Percentiles rank a stretch among this genome's conserved stretches.
These are phyloP conservation scores for Diploptera punctata DNA, from an alignment of 2,888 invertebrate genomes.

Conservation along the genomic window DNA sequence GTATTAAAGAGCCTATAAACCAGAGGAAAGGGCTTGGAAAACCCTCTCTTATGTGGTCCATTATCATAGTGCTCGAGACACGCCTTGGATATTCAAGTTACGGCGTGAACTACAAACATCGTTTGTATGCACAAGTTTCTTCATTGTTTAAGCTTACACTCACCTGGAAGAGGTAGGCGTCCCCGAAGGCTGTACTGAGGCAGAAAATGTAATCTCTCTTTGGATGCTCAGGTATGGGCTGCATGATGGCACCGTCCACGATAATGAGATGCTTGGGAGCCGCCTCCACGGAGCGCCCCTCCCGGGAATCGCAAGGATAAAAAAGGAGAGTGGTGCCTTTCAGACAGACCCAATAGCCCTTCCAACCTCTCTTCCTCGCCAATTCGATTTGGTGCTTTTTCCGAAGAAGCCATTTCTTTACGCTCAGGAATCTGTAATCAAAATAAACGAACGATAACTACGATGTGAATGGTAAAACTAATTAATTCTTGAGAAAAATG, in stretches of 20 bases:
- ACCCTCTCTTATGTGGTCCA: no score
- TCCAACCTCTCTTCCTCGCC: conserved; percentile 96
- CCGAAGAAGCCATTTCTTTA: conserved; percentile 96
- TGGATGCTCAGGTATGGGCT: conserved; percentile 98
- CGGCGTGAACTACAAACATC: no score
- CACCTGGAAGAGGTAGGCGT: conserved; percentile 96
- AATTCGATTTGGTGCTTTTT: conserved; percentile 97
- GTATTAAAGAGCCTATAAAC: no score
- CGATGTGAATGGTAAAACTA: no score
- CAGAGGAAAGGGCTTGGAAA: no score
- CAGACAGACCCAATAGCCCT: conserved; percentile 98
- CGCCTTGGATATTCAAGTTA: no score
- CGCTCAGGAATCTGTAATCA: conserved; percentile 85
- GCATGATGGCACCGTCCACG: conserved; percentile 96
- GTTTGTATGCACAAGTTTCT: no score
- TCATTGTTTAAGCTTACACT: no score
- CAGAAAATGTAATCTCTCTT: conserved; percentile 98
- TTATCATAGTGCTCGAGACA: no score
- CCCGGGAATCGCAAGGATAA: conserved; percentile 93
- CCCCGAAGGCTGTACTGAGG: conserved; percentile 96
- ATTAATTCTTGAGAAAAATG: conserved; percentile 45
- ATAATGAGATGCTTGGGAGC: conserved; percentile 95
- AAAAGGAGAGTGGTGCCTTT: conserved; percentile 96
- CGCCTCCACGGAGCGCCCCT: conserved; percentile 88
- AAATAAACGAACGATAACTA: background rate